Base-by-base conservation (phyloP, 2,113 vertebrate genomes). In the Meriones unguiculatus region DNA sequence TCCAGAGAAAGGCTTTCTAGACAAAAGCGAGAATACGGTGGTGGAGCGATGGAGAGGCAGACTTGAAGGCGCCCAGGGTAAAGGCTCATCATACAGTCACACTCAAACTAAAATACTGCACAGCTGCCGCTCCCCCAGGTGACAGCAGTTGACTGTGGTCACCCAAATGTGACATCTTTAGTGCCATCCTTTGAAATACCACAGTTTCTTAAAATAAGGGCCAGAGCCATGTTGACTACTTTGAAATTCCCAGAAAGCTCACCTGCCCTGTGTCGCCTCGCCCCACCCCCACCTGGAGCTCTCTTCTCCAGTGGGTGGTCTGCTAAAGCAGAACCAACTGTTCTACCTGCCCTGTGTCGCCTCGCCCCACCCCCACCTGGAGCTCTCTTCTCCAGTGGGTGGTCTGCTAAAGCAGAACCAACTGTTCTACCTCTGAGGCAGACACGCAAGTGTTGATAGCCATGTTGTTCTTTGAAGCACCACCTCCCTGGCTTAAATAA, bases 371-470 rank as follows among this genome's bases (percentile, higher is more conserved):
- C 6, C 0, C 17, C 32, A 77, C 84, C 46, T 14, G 0, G 62
- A 28, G 46, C 59, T 69, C 46, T 57, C 38, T 59, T 38, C 75
- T 38, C 73, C 69, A 64, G 77, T 93, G 94, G 90, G 92, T 97
- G 92, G 92, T 87, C 94, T 46, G 28, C 91, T 20, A 70, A 95
- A n/a, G 54, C 50, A 38, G 67, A 89, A 88, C 52, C 86, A 69
- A 90, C 62, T 73, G 92, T 93, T 76, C 78, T 57, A 94, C 88
- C 85, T 94, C 82, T 72, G 54, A 97, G 87, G 94, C 95, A 94
- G 81, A 70, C 94, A 95, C 93, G 95, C 94, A 81, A 96, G 92
- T 85, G 95, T 72, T 87, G 94, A 97, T 87, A 93, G 88, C 64
- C 90, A 32, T 6, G 35, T 72, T 97, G 86, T 96, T 93, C 94